Percentiles rank a stretch among this genome's conserved stretches.
phyloP scores from a whole-genome alignment of 2,113 vertebrate species.

The Corynorhinus townsendii region DNA sequence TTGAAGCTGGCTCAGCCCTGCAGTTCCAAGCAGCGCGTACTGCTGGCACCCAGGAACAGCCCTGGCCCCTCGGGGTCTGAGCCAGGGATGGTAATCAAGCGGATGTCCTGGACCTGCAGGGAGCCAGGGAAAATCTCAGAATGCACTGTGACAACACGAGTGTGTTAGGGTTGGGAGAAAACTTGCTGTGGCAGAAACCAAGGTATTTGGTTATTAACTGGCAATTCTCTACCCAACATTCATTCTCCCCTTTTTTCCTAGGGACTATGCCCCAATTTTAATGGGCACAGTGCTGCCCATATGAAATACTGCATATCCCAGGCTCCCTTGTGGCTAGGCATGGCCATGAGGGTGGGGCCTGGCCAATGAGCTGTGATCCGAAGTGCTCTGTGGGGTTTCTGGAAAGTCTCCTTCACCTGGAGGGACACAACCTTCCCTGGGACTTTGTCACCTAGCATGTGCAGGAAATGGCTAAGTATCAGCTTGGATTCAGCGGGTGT shows the following conservation, averaged over 20 bases:
- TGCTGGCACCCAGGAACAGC: not conserved
- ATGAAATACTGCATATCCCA: not conserved
- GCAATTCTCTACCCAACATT: not conserved
- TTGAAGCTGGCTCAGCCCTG: not conserved
- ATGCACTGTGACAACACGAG: no score
- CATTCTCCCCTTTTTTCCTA: not conserved
- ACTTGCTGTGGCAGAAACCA: not conserved
- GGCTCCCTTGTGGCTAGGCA: not conserved
- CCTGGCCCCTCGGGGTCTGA: not conserved
- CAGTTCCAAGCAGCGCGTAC: not conserved
- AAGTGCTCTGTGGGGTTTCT: not conserved
- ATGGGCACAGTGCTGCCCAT: not conserved
- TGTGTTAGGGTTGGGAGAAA: not conserved
- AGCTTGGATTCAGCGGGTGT: no score
- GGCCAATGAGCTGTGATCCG: not conserved
- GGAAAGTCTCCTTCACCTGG: not conserved
- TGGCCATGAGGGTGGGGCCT: not conserved
- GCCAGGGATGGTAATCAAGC: not conserved
- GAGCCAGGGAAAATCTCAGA: not conserved
- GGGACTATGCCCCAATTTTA: not conserved
- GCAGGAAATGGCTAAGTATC: not conserved
- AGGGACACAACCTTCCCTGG: not conserved
- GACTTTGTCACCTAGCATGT: not conserved
- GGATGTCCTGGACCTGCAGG: not conserved
- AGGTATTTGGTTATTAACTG: not conserved